A percentile compares a stretch with the other conserved stretches of the same genome.
phyloP scores from a whole-genome alignment of 2,113 vertebrate genomes.

The Riparia riparia region DNA sequence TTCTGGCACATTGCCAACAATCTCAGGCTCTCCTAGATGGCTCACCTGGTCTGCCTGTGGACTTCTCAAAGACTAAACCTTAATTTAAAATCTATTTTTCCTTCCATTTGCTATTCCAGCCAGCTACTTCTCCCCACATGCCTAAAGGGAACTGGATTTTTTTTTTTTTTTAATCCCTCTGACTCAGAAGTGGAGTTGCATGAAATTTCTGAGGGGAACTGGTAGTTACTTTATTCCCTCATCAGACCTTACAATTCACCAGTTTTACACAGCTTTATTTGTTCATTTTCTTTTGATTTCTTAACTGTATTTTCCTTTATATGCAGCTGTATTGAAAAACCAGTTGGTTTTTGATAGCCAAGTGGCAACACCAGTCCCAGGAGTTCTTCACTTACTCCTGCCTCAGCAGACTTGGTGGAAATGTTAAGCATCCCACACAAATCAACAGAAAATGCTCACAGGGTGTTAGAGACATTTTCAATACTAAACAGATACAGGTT shows the following conservation, averaged over 20 bases:
- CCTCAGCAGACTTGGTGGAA: not conserved
- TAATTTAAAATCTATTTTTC: not conserved
- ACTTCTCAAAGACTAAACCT: not conserved
- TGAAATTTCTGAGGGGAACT: not conserved
- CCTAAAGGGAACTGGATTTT: not conserved
- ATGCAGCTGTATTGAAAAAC: not conserved
- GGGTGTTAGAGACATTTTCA: rapidly evolving
- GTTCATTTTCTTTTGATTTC: not conserved
- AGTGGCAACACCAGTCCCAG: not conserved
- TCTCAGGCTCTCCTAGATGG: not conserved
- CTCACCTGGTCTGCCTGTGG: constrained; percentile 1
- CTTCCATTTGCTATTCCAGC: not conserved
- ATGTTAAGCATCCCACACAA: not conserved
- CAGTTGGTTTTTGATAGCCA: not conserved
- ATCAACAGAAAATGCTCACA: not conserved
- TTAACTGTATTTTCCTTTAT: not conserved
- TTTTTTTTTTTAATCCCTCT: not conserved
- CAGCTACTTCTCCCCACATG: not conserved
- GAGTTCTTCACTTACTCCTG: not conserved
- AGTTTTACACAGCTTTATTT: not conserved
- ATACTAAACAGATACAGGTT: not conserved
- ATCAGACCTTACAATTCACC: not conserved
- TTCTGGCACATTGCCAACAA: not conserved
- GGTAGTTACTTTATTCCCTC: not conserved
- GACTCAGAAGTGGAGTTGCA: not conserved